Conservation (phyloP, 2,888 invertebrate species). For the Drosophila austrosaltans region DNA sequence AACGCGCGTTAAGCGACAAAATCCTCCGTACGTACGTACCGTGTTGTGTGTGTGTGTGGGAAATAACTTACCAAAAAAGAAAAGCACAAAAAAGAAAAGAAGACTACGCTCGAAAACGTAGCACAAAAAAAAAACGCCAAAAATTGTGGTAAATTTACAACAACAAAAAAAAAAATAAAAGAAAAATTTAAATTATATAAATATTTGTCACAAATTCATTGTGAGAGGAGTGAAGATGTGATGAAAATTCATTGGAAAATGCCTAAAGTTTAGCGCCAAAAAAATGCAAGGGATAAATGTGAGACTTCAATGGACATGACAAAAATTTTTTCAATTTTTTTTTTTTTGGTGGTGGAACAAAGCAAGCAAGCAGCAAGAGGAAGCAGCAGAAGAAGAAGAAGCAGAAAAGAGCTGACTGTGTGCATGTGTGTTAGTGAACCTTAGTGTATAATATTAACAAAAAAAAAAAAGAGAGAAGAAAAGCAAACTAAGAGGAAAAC, state of each 20-base stretch:
- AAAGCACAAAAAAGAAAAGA: slow-evolving; percentile 5
- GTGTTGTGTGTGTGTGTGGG: slow-evolving; percentile 58
- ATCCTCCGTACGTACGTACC: slow-evolving; percentile 76
- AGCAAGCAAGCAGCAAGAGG: slow-evolving; percentile 60
- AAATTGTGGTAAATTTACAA: slow-evolving; percentile 75
- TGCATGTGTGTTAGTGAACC: slow-evolving; percentile 36
- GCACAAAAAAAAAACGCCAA: slow-evolving; percentile 40
- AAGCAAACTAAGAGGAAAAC: slow-evolving; percentile 26
- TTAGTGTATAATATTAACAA: slow-evolving; percentile 67
- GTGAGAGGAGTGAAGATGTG: slow-evolving; percentile 43
- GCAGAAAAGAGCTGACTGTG: slow-evolving; percentile 60
- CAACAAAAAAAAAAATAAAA: not conserved
- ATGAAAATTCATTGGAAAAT: slow-evolving; percentile 58
- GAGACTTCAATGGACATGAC: slow-evolving; percentile 80
- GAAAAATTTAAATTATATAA: slow-evolving; percentile 65
- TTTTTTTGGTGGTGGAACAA: slow-evolving; percentile 74
- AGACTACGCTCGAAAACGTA: slow-evolving; percentile 2
- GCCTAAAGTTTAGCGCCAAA: slow-evolving; percentile 61
- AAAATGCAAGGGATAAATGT: slow-evolving; percentile 76
- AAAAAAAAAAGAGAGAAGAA: slow-evolving; percentile 46
- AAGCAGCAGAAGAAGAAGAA: slow-evolving; percentile 61
- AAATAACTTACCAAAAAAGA: slow-evolving; percentile 64
- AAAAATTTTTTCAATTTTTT: slow-evolving; percentile 52
- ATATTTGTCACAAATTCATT: slow-evolving; percentile 67
- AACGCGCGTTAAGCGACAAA: slow-evolving; percentile 82